Evolutionary conservation across 2,113 vertebrate species (phyloP).

Genomic region (Sapajus apella): DNA sequence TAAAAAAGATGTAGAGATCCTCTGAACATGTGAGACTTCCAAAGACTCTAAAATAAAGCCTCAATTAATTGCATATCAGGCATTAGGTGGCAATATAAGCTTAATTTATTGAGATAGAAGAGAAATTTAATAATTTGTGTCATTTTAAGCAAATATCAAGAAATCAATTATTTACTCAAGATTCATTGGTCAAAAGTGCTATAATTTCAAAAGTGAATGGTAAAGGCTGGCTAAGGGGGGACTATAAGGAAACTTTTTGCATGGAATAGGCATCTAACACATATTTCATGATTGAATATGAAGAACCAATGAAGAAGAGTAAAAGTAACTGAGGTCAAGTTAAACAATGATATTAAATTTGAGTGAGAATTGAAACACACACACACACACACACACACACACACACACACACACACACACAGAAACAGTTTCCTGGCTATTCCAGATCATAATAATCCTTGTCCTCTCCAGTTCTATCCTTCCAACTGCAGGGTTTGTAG

Average conservation of each 20-base stretch:
- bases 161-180: slow-evolving; percentile 28
- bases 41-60: not conserved
- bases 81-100: not conserved
- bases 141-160: slow-evolving; percentile 42
- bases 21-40: not conserved
- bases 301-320: slow-evolving; percentile 3
- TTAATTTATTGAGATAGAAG: slow-evolving; percentile 10
- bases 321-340: not conserved
- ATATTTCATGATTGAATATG: not conserved
- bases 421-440: not conserved
- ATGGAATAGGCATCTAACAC: not conserved
- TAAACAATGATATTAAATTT: not conserved
- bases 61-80: not conserved
- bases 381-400: not conserved
- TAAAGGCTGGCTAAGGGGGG: not conserved
- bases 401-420: not conserved
- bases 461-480: not conserved
- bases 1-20: not conserved
- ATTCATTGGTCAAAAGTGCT: not conserved
- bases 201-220: not conserved
- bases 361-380: not conserved
- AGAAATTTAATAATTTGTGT: not conserved
- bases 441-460: not conserved
- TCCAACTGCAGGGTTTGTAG: not conserved
- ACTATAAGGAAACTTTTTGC: not conserved